Evolutionary conservation across 2,888 invertebrate species (phyloP).

Genomic region (Yponomeuta sedellus): DNA sequence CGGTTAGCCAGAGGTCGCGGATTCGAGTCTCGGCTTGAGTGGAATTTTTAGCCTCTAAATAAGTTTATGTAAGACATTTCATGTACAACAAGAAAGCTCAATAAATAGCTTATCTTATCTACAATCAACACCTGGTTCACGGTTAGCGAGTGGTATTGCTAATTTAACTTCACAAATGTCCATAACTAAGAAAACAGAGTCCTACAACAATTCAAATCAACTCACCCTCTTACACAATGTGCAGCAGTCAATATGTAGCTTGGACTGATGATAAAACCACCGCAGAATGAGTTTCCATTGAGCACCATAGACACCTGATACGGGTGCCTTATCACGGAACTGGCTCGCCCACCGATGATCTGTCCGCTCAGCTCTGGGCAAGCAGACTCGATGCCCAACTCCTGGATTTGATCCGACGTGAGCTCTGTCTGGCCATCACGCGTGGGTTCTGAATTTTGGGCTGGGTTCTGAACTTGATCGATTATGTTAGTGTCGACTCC

Average conservation of each 20-base stretch:
- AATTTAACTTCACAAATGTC: too few species aligned
- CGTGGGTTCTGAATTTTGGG: constrained; percentile 44
- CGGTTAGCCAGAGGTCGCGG: too few species aligned
- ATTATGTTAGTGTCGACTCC: constrained; percentile 16
- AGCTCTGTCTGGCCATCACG: constrained; percentile 37
- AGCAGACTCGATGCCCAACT: constrained; percentile 31
- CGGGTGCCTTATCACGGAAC: constrained; percentile 58
- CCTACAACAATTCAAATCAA: constrained; percentile 19
- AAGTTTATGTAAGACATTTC: too few species aligned
- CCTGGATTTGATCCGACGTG: constrained; percentile 17
- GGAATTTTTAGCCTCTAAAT: too few species aligned
- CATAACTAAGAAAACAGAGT: too few species aligned
- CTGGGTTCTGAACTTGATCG: neutral
- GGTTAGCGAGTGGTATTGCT: too few species aligned
- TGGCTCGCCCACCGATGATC: constrained; percentile 62
- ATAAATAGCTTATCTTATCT: too few species aligned
- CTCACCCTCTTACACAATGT: constrained; percentile 69
- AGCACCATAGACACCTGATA: constrained; percentile 65
- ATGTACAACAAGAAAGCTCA: too few species aligned
- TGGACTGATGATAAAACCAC: constrained; percentile 63
- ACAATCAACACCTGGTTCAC: too few species aligned
- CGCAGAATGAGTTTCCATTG: constrained; percentile 67
- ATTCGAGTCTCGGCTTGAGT: too few species aligned
- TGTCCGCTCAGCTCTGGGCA: constrained; percentile 66
- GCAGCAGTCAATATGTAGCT: constrained; percentile 64